A percentile compares a stretch with the other conserved stretches of the same genome.
Conservation (phyloP, 2,888 invertebrate genomes). For the Branchipolynoe longqiensis region DNA sequence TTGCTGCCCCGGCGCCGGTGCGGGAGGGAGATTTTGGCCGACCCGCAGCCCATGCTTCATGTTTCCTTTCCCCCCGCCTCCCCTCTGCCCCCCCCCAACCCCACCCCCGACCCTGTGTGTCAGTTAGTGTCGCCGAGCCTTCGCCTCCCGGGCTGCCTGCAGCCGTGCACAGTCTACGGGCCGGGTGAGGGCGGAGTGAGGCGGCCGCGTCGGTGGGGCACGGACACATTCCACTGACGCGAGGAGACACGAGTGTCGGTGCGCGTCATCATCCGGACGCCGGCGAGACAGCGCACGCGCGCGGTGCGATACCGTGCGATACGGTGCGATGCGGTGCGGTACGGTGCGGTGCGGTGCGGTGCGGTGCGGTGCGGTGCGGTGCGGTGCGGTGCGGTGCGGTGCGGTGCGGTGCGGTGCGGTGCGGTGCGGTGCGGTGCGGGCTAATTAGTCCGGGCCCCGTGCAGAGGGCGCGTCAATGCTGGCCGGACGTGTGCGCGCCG, state of each 20-base stretch:
- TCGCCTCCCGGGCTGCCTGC: not conserved
- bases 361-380: too few species aligned
- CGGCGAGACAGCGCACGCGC: too few species aligned
- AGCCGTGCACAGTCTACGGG: too few species aligned
- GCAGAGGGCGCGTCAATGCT: not conserved
- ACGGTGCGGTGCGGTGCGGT: too few species aligned
- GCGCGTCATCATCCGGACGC: too few species aligned
- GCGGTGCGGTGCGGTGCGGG: not conserved
- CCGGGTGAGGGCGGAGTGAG: not conserved
- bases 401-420: not conserved
- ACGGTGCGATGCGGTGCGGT: too few species aligned
- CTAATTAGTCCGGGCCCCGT: conserved; percentile 8
- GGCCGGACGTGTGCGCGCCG: not conserved
- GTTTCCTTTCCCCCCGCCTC: not conserved
- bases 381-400: not conserved
- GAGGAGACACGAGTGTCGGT: too few species aligned
- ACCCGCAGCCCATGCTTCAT: conserved; percentile 59
- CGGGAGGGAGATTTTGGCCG: conserved; percentile 58
- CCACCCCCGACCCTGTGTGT: conserved; percentile 18
- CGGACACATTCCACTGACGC: conserved; percentile 35
- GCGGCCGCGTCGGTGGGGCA: not conserved
- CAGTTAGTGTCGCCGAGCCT: conserved; percentile 1
- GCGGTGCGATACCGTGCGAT: too few species aligned
- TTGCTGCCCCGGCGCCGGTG: conserved; percentile 36
- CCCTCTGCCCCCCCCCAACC: not conserved